Evolutionary conservation across 2,888 invertebrate species (phyloP), one percentile per base, ranked within the genome.

Genomic region (Temnothorax ravouxi): DNA sequence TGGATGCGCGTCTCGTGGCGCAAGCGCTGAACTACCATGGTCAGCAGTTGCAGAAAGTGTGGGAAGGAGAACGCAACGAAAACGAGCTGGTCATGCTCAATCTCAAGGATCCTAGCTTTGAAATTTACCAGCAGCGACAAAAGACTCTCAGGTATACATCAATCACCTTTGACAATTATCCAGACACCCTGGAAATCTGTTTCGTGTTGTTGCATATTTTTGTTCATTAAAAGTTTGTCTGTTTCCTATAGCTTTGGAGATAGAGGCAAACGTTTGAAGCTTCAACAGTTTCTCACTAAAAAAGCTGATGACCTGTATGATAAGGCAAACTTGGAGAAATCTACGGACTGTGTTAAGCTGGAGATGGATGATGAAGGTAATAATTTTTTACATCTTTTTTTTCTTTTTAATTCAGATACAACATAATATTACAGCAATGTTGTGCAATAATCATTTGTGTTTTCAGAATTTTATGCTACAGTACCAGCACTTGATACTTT

Each of bases 401-500:
- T 75, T n/a, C n/a, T n/a, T 13, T 11, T 75, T 61, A 1, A 41
- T 18, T 18, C 5, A 59, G n/a, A 5, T 15, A 9, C 21, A 1
- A 11, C 3, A 0, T 25, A 52, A 54, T n/a, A 11, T 41, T 21
- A 9, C 18, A n/a, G 44, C 15, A 5, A 38, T 61, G 34, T 71
- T 71, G 13, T 54, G 6, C 15, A 76, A 83, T 38, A 82, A 75
- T 47, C 15, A 0, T 71, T 0, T 84, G 1, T 66, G 44, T 15
- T 96, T 96, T 69, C 95, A 97, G 97, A 97, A 95, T 96, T 96
- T 93, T 98, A 96, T 96, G 98, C 97, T 29, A 96, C 97, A 88
- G 97, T 98, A 96, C 98, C 99, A 86, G 98, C 98, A 0, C 97
- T 98, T 95, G 99, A 99, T 95, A 97, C 97, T 76, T 99, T 98